Evolutionary conservation across 2,113 vertebrate species (phyloP).

Genomic region (Actenoides lindsayi): DNA sequence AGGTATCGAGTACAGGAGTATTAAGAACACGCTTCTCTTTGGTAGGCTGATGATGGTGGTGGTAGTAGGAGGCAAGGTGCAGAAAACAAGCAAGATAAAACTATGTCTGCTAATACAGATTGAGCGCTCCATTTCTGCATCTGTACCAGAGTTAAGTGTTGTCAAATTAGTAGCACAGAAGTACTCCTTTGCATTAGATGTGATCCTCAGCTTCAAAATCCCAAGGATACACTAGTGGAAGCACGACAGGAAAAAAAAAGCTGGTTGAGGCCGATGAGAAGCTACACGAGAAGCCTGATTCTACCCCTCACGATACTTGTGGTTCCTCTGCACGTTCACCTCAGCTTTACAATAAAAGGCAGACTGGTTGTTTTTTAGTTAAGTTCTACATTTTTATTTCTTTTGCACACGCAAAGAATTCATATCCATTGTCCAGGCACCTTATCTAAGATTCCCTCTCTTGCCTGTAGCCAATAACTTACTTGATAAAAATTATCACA

Average conservation of each 20-base stretch:
- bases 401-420: neutral
- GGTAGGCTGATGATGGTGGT: neutral
- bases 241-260: neutral
- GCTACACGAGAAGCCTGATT: neutral
- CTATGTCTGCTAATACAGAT: neutral
- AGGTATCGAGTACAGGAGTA: neutral
- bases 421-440: fast-evolving
- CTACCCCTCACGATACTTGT: neutral
- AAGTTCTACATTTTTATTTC: neutral
- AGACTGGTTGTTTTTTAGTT: neutral
- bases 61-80: no score
- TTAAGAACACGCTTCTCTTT: neutral
- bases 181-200: neutral
- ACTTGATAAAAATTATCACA: neutral
- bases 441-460: neutral
- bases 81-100: neutral
- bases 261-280: neutral
- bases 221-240: neutral
- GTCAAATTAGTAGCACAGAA: neutral
- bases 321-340: neutral
- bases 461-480: neutral
- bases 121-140: neutral
- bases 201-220: neutral
- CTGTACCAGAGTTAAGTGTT: neutral
- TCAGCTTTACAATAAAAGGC: neutral